phyloP scores from a whole-genome alignment of 2,113 vertebrate genomes.

The Hemicordylus capensis region DNA sequence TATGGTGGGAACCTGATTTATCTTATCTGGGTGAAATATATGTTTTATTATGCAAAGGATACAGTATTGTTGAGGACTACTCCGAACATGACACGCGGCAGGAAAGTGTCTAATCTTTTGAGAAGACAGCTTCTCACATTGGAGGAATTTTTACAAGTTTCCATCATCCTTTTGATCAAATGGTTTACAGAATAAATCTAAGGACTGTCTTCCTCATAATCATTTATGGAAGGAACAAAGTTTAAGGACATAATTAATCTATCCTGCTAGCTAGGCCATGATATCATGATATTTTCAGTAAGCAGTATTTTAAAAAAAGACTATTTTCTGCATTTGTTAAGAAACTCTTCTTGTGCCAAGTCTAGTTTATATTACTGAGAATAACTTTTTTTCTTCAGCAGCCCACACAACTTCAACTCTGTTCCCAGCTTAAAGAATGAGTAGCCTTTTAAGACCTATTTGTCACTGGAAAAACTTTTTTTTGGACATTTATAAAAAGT shows the following conservation, averaged over 20 bases:
- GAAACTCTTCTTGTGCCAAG: not conserved
- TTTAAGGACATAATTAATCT: not conserved
- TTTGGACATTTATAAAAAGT: not conserved
- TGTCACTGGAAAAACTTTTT: not conserved
- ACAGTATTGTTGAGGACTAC: not conserved
- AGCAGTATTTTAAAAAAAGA: not conserved
- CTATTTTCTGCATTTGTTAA: not conserved
- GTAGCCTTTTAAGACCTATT: not conserved
- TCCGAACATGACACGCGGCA: not conserved
- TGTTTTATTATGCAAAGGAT: not conserved
- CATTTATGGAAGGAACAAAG: conserved; percentile 1
- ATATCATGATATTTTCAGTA: not conserved
- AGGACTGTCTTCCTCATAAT: not conserved
- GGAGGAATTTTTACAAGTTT: not conserved
- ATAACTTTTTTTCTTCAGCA: conserved; percentile 1
- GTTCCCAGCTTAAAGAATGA: conserved; percentile 3
- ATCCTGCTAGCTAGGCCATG: not conserved
- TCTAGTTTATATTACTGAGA: not conserved
- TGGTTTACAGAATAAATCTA: not conserved
- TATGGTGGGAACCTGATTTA: not conserved
- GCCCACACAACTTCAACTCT: not conserved
- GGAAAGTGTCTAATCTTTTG: not conserved
- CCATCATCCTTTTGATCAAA: not conserved
- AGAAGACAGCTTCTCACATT: not conserved
- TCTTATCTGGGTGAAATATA: not conserved